phyloP scores from a whole-genome alignment of 1,140 invertebrate species.

The Lordiphosa collinella region DNA sequence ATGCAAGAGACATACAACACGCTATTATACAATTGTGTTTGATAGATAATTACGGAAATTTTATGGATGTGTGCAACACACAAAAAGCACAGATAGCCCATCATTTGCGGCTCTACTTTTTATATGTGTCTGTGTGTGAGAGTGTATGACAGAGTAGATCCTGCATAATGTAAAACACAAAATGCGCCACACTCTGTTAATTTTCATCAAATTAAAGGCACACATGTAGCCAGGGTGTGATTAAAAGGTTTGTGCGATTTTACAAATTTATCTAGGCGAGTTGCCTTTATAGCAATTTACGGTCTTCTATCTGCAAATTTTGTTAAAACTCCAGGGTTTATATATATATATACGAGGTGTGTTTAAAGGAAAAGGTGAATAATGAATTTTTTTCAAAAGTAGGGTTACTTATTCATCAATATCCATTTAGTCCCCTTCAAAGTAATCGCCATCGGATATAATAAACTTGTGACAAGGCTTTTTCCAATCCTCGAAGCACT shows the following conservation, averaged over 20 bases:
- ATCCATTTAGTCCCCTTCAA: too few relatives aligned
- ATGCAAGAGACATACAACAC: constrained; percentile 34
- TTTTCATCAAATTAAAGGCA: constrained; percentile 68
- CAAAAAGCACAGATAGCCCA: constrained; percentile 11
- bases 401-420: too few relatives aligned
- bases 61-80: background rate
- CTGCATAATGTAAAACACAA: constrained; percentile 54
- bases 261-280: too few relatives aligned
- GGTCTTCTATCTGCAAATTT: too few relatives aligned
- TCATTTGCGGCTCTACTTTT: background rate
- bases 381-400: too few relatives aligned
- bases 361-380: too few relatives aligned
- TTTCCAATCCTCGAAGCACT: too few relatives aligned
- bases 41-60: constrained; percentile 55
- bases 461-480: too few relatives aligned
- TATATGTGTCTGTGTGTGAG: constrained; percentile 2
- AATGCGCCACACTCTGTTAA: constrained; percentile 64
- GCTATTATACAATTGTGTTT: constrained; percentile 45
- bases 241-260: background rate
- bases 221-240: constrained; percentile 14
- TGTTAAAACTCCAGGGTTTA: too few relatives aligned
- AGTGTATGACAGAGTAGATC: constrained; percentile 27
- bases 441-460: too few relatives aligned
- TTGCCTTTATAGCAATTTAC: too few relatives aligned
- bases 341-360: too few relatives aligned